Conservation (phyloP, 2,113 vertebrate genomes). For the Leucoraja erinaceus region DNA sequence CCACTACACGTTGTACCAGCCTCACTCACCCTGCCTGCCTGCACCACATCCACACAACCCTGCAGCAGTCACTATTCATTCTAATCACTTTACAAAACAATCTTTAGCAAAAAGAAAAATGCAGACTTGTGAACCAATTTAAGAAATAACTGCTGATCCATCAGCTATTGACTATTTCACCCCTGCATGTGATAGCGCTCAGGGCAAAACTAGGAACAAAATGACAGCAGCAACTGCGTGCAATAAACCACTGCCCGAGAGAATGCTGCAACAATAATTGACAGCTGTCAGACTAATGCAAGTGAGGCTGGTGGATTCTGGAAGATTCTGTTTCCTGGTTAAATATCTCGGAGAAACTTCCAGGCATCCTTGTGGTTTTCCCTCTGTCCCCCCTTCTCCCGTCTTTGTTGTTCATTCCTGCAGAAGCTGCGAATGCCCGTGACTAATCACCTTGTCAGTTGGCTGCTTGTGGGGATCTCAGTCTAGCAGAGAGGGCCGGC, state of each 20-base stretch:
- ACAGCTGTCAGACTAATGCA: constrained; percentile 95
- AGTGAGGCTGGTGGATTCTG: constrained; percentile 80
- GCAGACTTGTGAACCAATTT: constrained; percentile 90
- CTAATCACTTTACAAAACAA: constrained; percentile 74
- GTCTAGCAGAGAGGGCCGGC: constrained; percentile 53
- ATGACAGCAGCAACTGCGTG: constrained; percentile 92
- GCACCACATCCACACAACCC: constrained; percentile 58
- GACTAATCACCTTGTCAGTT: constrained; percentile 76
- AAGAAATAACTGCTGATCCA: constrained; percentile 96
- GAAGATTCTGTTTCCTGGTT: constrained; percentile 76
- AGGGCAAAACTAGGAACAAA: constrained; percentile 90
- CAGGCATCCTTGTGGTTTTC: constrained; percentile 44
- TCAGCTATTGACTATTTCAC: constrained; percentile 92
- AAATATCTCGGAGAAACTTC: constrained; percentile 62
- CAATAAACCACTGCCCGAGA: constrained; percentile 90
- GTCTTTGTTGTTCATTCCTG: constrained; percentile 57
- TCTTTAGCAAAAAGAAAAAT: constrained; percentile 72
- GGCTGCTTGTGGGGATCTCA: constrained; percentile 69
- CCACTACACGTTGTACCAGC: constrained; percentile 46
- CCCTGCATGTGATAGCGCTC: constrained; percentile 81
- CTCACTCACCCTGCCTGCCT: constrained; percentile 53
- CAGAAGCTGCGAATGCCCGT: constrained; percentile 64
- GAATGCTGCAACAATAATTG: constrained; percentile 89
- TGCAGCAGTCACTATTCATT: constrained; percentile 69
- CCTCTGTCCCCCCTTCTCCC: constrained; percentile 43